These are phyloP conservation scores for Eptatretus atami DNA, from an alignment of 2,797 vertebrate genomes.

Conservation along the genomic window DNA sequence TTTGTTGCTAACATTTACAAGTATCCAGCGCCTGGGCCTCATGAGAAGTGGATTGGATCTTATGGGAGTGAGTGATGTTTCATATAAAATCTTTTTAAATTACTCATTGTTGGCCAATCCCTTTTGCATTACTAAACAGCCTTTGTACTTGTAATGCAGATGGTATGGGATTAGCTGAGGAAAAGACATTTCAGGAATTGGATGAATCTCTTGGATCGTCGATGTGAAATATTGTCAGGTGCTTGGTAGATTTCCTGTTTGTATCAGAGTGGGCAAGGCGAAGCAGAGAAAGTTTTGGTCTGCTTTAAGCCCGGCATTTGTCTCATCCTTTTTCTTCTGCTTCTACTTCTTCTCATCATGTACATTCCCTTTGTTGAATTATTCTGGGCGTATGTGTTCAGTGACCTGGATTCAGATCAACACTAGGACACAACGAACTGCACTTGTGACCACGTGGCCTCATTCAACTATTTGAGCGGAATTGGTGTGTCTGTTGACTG, in stretches of 20 bases:
- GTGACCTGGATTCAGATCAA: too few relatives aligned
- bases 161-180: too few relatives aligned
- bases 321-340: too few relatives aligned
- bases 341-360: not conserved
- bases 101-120: too few relatives aligned
- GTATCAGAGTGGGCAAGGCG: too few relatives aligned
- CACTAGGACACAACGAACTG: too few relatives aligned
- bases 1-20: slow-evolving; percentile 76
- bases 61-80: slow-evolving; percentile 25
- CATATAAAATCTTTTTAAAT: too few relatives aligned
- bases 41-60: slow-evolving; percentile 90
- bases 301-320: too few relatives aligned
- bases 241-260: slow-evolving; percentile 7
- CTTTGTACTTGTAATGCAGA: too few relatives aligned
- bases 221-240: slow-evolving; percentile 77
- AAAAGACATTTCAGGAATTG: slow-evolving; percentile 30
- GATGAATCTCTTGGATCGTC: slow-evolving; percentile 86
- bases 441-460: slow-evolving; percentile 62
- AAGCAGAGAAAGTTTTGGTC: too few relatives aligned
- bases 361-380: slow-evolving; percentile 7
- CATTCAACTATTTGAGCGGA: slow-evolving; percentile 83
- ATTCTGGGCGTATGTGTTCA: too few relatives aligned
- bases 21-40: slow-evolving; percentile 66
- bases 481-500: slow-evolving; percentile 80
- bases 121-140: too few relatives aligned